A percentile compares a stretch with the other conserved stretches of the same genome.
phyloP scores from a whole-genome alignment of 2,888 invertebrate species.

The Rotaria sp. region DNA sequence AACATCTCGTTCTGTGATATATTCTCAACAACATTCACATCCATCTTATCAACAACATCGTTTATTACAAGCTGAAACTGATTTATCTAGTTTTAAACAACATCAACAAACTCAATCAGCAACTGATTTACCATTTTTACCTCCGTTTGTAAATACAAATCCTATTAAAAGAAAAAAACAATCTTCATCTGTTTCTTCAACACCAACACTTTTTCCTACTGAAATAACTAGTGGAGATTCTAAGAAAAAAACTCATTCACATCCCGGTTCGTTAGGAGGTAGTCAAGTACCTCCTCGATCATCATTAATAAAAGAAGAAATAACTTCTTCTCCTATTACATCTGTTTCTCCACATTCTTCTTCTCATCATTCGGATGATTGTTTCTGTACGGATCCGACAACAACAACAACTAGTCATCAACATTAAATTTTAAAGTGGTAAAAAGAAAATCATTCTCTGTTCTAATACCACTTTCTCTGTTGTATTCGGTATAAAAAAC shows the following conservation, averaged over 20 bases:
- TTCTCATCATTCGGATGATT: conserved; percentile 31
- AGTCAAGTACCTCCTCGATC: neutral
- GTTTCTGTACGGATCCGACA: neutral
- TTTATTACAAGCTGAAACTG: conserved; percentile 9
- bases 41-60: neutral
- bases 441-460: neutral
- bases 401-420: conserved; percentile 16
- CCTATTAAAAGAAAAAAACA: neutral
- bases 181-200: neutral
- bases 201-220: neutral
- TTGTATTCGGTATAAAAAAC: neutral
- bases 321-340: neutral
- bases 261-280: conserved; percentile 27
- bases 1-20: conserved; percentile 20
- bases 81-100: neutral
- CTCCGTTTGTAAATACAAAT: conserved; percentile 12
- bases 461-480: neutral
- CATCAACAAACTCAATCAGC: conserved; percentile 1
- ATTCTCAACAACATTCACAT: neutral
- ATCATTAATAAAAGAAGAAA: conserved; percentile 5
- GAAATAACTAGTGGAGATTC: neutral
- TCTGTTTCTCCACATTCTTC: neutral
- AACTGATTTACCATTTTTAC: conserved; percentile 8
- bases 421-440: conserved; percentile 1
- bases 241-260: conserved; percentile 19